Evolutionary conservation across 2,113 vertebrate genomes (phyloP).

Genomic region (Xenopus borealis): DNA sequence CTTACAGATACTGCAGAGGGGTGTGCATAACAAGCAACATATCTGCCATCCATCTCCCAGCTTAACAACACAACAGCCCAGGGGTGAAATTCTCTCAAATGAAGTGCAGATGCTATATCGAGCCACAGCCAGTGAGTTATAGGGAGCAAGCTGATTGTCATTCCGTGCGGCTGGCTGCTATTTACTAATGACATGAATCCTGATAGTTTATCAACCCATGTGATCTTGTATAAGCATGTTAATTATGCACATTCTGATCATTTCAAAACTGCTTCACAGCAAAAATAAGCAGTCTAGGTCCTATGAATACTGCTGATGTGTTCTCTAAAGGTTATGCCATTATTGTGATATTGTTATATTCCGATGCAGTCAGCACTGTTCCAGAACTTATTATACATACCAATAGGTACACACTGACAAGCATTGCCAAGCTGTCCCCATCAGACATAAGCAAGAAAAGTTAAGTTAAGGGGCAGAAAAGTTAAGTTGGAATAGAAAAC

Average conservation of each 20-base stretch:
- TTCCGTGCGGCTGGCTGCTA: constrained; percentile 20
- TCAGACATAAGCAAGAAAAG: no score
- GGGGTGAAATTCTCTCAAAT: constrained; percentile 43
- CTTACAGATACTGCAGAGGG: constrained; percentile 26
- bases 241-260: constrained; percentile 25
- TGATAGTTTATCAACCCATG: constrained; percentile 9
- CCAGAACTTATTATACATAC: no score
- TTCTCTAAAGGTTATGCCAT: neutral
- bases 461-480: no score
- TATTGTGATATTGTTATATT: constrained; percentile 1
- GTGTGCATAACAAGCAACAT: constrained; percentile 37
- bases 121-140: constrained; percentile 26
- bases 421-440: no score
- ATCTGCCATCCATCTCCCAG: constrained; percentile 36
- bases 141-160: constrained; percentile 26
- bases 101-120: constrained; percentile 40
- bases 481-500: no score
- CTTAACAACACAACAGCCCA: constrained; percentile 41
- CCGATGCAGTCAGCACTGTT: neutral
- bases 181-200: constrained; percentile 33
- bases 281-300: neutral
- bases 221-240: constrained; percentile 4
- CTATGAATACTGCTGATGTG: constrained; percentile 5
- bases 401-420: no score
- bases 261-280: constrained; percentile 9